Evolutionary conservation across 2,797 vertebrate species (phyloP).

Genomic region (Microchirus variegatus): DNA sequence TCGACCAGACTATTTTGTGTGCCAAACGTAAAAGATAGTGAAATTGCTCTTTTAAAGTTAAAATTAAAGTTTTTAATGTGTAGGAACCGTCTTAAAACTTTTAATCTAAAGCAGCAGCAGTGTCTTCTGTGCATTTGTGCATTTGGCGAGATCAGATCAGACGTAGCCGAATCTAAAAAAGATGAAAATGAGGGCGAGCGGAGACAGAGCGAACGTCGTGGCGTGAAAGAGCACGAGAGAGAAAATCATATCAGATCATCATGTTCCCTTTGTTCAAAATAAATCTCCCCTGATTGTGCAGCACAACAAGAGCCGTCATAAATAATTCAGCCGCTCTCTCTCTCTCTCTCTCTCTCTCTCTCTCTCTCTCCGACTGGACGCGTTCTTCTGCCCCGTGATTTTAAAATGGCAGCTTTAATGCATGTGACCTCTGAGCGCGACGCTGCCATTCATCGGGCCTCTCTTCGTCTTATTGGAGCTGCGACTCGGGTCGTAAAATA

Average conservation of each 20-base stretch:
- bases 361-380: constrained; percentile 64
- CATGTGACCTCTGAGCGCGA: constrained; percentile 69
- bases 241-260: constrained; percentile 47
- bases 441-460: constrained; percentile 63
- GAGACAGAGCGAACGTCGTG: too few relatives aligned
- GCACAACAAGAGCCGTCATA: constrained; percentile 65
- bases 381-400: constrained; percentile 52
- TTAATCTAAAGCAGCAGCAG: too few relatives aligned
- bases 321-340: constrained; percentile 76
- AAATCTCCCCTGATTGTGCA: constrained; percentile 62
- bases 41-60: too few relatives aligned
- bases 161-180: too few relatives aligned
- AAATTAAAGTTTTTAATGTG: too few relatives aligned
- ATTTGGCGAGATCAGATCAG: too few relatives aligned
- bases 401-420: constrained; percentile 70
- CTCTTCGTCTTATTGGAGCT: constrained; percentile 19
- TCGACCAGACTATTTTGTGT: too few relatives aligned
- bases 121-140: too few relatives aligned
- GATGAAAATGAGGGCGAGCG: constrained; percentile 38
- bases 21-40: too few relatives aligned
- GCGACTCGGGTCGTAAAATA: constrained; percentile 59
- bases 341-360: too few relatives aligned
- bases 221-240: constrained; percentile 31
- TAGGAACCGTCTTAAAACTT: too few relatives aligned
- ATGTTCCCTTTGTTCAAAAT: constrained; percentile 68